A percentile compares a stretch with the other conserved stretches of the same genome.
phyloP scores from a whole-genome alignment of 2,113 vertebrate species.

The Neomonachus schauinslandi region DNA sequence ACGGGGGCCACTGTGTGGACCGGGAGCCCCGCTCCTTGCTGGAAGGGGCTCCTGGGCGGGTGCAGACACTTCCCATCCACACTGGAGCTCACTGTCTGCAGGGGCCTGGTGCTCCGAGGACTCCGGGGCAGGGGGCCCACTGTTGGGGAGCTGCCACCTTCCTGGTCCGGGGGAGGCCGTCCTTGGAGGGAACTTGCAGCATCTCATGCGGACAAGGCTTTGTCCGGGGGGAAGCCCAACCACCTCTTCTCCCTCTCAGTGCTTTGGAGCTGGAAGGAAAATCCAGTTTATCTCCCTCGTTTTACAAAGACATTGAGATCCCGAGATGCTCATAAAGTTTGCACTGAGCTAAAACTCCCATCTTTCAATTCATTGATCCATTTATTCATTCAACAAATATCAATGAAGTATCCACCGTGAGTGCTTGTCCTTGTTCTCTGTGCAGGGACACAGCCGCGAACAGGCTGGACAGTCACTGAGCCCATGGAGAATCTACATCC shows the following conservation, averaged over 20 bases:
- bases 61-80: not conserved
- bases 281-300: not conserved
- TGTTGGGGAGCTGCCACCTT: not conserved
- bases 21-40: not conserved
- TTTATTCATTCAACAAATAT: not conserved
- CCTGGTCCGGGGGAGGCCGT: not conserved
- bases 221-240: not conserved
- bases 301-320: not conserved
- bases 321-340: not conserved
- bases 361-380: not conserved
- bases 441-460: no score
- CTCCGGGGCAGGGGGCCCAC: no score
- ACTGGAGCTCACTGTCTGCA: no score
- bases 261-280: not conserved
- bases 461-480: not conserved
- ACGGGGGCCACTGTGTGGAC: not conserved
- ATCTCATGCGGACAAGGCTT: not conserved
- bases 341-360: not conserved
- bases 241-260: not conserved
- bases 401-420: not conserved
- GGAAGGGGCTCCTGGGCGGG: no score
- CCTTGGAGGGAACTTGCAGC: not conserved
- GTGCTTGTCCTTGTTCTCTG: not conserved
- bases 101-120: not conserved
- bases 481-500: not conserved